Evolutionary conservation across 2,888 invertebrate species (phyloP), one percentile per base, ranked within the genome.

Genomic region (Julus scanicus): DNA sequence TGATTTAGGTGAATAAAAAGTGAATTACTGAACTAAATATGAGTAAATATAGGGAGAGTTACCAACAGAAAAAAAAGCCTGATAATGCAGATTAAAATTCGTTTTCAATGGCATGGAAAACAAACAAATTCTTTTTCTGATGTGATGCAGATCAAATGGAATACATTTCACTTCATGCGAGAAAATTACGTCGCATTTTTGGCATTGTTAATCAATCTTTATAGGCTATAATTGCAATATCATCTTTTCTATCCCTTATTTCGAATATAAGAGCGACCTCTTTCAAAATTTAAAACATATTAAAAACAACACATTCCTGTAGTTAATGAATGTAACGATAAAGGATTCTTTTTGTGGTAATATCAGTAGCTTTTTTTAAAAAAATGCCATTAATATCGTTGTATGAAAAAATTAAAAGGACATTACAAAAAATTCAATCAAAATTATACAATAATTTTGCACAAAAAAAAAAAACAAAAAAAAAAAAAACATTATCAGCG

Each of bases 11-110:
- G 0, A 20, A 8, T n/a, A 71, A 71, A 71, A 71, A 71, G 20
- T 20, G 63, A 71, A 20, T 71, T 71, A 71, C 71, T 71, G 71
- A 71, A 71, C 71, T 71, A 71, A 71, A 71, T 71, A n/a, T 71
- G 20, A 71, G 71, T 71, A 71, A 71, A 71, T 71, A 71, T 8
- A 20, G 71, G 71, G 71, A 71, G 71, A 71, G 71, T 71, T 71
- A 8, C 8, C 71, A 15, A 15, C 8, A 9, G 1, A 20, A 71
- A 71, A 20, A 71, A 20, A 15, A 17, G 15, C 2, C 17, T 17
- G 15, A 57, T 57, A 57, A 57, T 17, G 71, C 71, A 20, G 53
- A 53, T 53, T 71, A 63, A 13, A 63, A n/a, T n/a, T 2, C 63
- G 13, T 63, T 71, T 71, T 71, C 71, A 71, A 71, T 71, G 71